Base-by-base conservation (phyloP, 2,888 invertebrate genomes). In the Apotomis capreana region DNA sequence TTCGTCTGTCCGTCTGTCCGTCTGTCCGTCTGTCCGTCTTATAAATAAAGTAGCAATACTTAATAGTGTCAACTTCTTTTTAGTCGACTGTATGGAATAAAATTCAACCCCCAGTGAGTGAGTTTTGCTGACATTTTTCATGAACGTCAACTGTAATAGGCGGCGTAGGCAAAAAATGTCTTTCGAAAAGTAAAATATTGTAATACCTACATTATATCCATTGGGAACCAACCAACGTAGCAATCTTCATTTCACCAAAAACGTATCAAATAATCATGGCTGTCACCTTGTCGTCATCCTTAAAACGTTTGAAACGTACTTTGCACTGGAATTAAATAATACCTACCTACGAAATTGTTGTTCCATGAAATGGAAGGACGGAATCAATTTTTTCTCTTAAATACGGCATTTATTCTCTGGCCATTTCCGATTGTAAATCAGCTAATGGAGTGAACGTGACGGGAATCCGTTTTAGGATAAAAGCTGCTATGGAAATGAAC, bases 371-470 rank as follows among this genome's bases (percentile, higher is more conserved):
- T 77, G 75, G 74, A 75, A 75, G 77, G 73, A 69, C 74, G 74
- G 75, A 75, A 75, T 70, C 73, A 73, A 74, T 62, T 76, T 76
- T 74, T 77, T 76, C 74, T 65, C 70, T 74, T 73, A 72, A 73
- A 68, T 73, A 65, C 63, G 70, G 62, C 74, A 71, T 64, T 69
- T 65, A 70, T 81, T 84, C 80, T 79, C 77, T 77, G 78, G 80
- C 81, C 81, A 82, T 85, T 86, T 86, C 84, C 84, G 84, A 72
- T 72, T 72, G 74, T 74, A 84, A 88, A 87, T 86, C 87, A 87
- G 84, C 83, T 87, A 87, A 87, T 88, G 87, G 84, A 84, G 78
- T 80, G 83, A 78, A 85, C 88, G 87, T 88, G 87, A 83, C 82
- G 76, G 69, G 85, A 87, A 87, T 87, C 71, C 63, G 73, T 74